phyloP scores from a whole-genome alignment of 2,797 vertebrate genomes.

The Gambelia wislizenii region DNA sequence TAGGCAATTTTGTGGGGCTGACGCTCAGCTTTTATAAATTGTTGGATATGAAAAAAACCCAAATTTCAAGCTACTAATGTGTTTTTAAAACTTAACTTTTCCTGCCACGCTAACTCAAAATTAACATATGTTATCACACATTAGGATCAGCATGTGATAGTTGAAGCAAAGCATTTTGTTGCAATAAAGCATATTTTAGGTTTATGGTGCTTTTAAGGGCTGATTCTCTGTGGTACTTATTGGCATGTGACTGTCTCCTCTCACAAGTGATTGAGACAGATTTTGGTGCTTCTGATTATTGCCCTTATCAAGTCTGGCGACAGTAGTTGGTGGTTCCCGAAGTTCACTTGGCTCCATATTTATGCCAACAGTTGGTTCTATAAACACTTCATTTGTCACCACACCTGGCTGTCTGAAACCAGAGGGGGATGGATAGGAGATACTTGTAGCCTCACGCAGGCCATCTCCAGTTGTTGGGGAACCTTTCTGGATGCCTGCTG shows the following conservation, averaged over 20 bases:
- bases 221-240: neutral
- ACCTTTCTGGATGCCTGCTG: constrained; percentile 33
- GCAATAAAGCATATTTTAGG: neutral
- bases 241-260: constrained; percentile 34
- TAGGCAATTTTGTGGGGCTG: neutral
- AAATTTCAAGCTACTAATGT: neutral
- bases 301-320: neutral
- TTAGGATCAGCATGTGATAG: neutral
- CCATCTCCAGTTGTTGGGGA: neutral
- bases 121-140: neutral
- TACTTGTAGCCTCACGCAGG: neutral
- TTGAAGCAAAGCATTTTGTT: neutral
- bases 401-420: neutral
- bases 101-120: neutral
- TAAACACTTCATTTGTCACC: neutral
- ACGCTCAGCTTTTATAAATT: neutral
- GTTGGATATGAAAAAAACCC: neutral
- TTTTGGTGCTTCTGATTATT: neutral
- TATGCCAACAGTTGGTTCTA: neutral
- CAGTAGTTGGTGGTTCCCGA: neutral
- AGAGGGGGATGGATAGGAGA: constrained; percentile 10
- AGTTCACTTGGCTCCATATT: constrained; percentile 24
- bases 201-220: neutral
- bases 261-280: neutral
- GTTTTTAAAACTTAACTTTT: neutral